Conservation (phyloP, 2,888 invertebrate species). For the Theodoxus fluviatilis region DNA sequence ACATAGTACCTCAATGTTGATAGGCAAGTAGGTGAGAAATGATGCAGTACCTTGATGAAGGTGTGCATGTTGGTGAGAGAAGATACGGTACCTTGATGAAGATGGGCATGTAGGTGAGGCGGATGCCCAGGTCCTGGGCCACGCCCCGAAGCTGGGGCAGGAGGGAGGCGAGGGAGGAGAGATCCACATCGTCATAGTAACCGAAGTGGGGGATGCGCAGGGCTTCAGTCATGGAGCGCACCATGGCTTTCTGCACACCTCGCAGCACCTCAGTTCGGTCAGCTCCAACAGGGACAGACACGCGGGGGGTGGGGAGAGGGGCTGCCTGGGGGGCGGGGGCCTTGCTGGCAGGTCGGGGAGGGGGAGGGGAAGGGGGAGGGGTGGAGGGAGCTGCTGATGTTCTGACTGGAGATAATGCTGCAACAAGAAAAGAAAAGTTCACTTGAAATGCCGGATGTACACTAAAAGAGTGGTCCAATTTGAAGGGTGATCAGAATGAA, state of each 20-base stretch:
- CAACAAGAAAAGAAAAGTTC: not conserved
- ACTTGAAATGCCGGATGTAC: too few relatives aligned
- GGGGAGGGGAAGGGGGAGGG: constrained; percentile 33
- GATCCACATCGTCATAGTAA: constrained; percentile 88
- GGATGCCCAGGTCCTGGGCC: constrained; percentile 71
- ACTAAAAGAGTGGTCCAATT: too few relatives aligned
- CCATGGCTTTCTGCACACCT: constrained; percentile 90
- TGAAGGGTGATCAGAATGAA: too few relatives aligned
- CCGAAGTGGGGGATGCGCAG: constrained; percentile 85
- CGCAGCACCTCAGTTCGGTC: constrained; percentile 75
- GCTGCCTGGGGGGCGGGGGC: constrained; percentile 17
- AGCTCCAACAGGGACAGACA: constrained; percentile 36
- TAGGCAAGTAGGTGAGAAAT: too few relatives aligned
- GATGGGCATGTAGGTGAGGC: constrained; percentile 92
- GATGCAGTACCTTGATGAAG: too few relatives aligned
- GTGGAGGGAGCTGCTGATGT: constrained; percentile 23
- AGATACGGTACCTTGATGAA: constrained; percentile 84
- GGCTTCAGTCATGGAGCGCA: constrained; percentile 91
- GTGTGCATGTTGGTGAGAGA: too few relatives aligned
- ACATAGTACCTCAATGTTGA: too few relatives aligned
- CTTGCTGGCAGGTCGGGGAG: constrained; percentile 33
- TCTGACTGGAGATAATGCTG: not conserved
- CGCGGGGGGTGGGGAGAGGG: constrained; percentile 26
- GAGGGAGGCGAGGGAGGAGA: constrained; percentile 77
- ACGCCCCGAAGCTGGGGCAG: constrained; percentile 73